Base-by-base conservation (phyloP, 2,888 invertebrate species). In the Drosophila mimetica region DNA sequence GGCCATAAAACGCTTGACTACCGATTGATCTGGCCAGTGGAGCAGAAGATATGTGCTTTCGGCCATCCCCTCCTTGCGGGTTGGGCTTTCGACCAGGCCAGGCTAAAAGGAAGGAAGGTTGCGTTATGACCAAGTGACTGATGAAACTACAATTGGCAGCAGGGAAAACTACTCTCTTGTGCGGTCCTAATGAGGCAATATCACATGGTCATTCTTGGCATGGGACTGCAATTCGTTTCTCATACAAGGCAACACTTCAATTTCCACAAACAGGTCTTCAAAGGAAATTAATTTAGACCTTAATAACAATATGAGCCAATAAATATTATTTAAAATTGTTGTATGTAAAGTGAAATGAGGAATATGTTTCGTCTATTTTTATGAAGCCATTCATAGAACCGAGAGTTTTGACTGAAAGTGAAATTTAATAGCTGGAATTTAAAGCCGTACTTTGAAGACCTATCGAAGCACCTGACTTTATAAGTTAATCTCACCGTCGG, bases 1-100 rank as follows among this genome's bases (percentile, higher is more conserved):
- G 66, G 59, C 52, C 63, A 60, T 67, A 64, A 67, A 81, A 53
- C 46, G 61, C 66, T 65, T 58, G 59, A 63, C 61, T 60, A 58
- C 51, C 46, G 47, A 44, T 42, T 18, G 63, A 64, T 64, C 52
- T 51, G 66, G 42, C 66, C 42, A 36, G 18, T 36, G 28, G 34
- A 30, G 51, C 66, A 36, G 66, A 64, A 64, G 66, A 65, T 64
- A 66, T 64, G 63, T 48, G 63, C 36, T 64, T 65, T 52, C 11
- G 64, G 50, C 50, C n/a, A 30, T 22, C 20, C 39, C 5, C 32
- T n/a, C 18, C 30, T 30, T 18, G 16, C 14, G 18, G 22, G 5
- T 22, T 3, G 44, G 9, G 36, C 6, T 14, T 42, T 9, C 25
- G n/a, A 13, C 25, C 16, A 9, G 22, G 18, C 25, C 25, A 9